These are phyloP conservation scores for Etia nguti DNA, from an alignment of 2,113 vertebrate species.

Conservation along the genomic window DNA sequence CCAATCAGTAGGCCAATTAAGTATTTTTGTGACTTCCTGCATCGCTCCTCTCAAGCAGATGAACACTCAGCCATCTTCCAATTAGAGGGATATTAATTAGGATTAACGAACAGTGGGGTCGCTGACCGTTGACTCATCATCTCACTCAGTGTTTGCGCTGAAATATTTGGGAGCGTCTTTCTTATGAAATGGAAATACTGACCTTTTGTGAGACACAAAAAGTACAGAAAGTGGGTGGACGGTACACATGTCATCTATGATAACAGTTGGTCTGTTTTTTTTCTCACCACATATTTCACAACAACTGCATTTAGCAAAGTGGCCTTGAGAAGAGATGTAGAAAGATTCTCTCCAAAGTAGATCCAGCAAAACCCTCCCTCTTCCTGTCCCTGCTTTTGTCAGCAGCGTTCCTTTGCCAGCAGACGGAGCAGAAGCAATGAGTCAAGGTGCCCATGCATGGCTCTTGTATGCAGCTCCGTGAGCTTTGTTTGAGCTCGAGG, in stretches of 20 bases:
- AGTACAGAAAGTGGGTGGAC: background rate
- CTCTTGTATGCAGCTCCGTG: constrained; percentile 48
- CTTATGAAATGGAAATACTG: background rate
- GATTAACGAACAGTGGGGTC: constrained; percentile 39
- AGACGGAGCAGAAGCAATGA: constrained; percentile 55
- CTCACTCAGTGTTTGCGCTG: background rate
- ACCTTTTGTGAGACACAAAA: background rate
- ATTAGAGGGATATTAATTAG: constrained; percentile 68
- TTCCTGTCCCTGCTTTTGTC: constrained; percentile 6
- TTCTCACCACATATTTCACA: background rate
- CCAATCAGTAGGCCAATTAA: constrained; percentile 75
- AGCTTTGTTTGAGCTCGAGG: constrained; percentile 71
- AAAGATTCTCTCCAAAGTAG: background rate
- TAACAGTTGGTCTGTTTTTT: background rate
- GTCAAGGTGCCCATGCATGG: constrained; percentile 45
- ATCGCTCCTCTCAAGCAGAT: constrained; percentile 54
- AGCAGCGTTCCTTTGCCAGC: constrained; percentile 28
- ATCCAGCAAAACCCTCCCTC: background rate
- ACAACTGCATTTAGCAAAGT: background rate
- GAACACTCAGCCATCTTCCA: constrained; percentile 60
- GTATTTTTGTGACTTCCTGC: constrained; percentile 60
- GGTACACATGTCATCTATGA: background rate
- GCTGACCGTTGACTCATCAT: constrained; percentile 6
- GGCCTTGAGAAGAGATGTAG: background rate
- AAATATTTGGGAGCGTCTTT: background rate